Evolutionary conservation across 2,888 invertebrate genomes (phyloP), one percentile per base, ranked within the genome.

Genomic region (Pyralis farinalis): DNA sequence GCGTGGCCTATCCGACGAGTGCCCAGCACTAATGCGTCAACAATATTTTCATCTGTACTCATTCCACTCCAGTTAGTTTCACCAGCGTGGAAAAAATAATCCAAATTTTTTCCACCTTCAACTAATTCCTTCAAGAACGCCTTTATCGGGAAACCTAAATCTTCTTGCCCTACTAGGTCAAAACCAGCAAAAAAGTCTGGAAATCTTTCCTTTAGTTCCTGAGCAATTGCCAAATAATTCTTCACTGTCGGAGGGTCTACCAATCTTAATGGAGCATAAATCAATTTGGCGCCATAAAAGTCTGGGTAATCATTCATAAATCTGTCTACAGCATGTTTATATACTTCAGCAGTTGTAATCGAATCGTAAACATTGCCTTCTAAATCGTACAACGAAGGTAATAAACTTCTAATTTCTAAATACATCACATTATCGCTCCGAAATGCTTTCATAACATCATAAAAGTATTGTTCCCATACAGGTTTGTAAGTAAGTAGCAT

Each of bases 131-230:
- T 73, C 0, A 91, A 64, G 54, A 93, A 94, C 1, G 91, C 82
- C 27, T 86, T 75, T 0, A 93, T 73, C 0, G 94, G 92, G 12
- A 76, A 63, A 0, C 95, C 95, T 40, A 90, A 75, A 58, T 96
- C 96, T 74, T 96, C 96, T 61, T 94, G 94, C 0, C 95, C 95
- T 0, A 96, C 95, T 43, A 96, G 85, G 82, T 96, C 96, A 49
- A 96, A 95, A 7, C 96, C 96, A 8, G 92, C 93, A n/a, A 96
- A 71, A 51, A 94, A 93, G 43, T 91, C 83, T 0, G 95, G 94
- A 57, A 92, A 90, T 29, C 64, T 62, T 0, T 55, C 63, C 62
- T 91, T 87, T n/a, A 92, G 68, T 49, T 63, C 49, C 42, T 56
- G 71, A 0, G 85, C 82, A n/a, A 53, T 80, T 42, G 65, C 47